Conservation (phyloP, 2,888 invertebrate species). For the Plebejus argus region DNA sequence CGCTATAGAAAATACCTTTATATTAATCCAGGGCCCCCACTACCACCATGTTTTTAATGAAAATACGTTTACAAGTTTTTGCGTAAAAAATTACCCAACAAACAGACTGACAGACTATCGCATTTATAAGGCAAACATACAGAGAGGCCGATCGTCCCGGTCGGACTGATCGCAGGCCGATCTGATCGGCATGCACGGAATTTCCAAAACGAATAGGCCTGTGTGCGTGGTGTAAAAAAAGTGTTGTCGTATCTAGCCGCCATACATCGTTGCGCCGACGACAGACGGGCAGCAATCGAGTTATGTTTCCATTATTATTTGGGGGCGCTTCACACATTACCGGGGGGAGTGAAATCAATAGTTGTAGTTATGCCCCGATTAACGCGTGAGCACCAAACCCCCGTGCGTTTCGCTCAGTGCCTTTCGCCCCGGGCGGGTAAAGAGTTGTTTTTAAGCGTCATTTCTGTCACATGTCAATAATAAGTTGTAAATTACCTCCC, state of each 20-base stretch:
- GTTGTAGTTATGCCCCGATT: slow-evolving; percentile 43
- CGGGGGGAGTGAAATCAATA: slow-evolving; percentile 56
- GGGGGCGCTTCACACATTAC: slow-evolving; percentile 64
- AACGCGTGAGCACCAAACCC: neutral
- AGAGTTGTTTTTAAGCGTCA: neutral
- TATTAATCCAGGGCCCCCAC: too few relatives aligned
- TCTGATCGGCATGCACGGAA: too few relatives aligned
- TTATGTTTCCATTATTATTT: slow-evolving; percentile 76
- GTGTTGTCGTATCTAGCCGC: slow-evolving; percentile 38
- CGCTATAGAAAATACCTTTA: too few relatives aligned
- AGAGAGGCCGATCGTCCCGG: too few relatives aligned
- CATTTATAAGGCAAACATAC: too few relatives aligned
- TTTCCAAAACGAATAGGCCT: too few relatives aligned
- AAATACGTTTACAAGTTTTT: too few relatives aligned
- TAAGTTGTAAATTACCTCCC: neutral
- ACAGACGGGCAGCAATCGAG: slow-evolving; percentile 73
- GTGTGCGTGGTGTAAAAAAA: too few relatives aligned
- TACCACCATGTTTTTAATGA: too few relatives aligned
- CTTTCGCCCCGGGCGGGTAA: neutral
- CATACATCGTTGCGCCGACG: slow-evolving; percentile 51
- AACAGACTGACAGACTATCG: too few relatives aligned
- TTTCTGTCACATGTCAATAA: neutral
- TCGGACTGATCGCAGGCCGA: too few relatives aligned
- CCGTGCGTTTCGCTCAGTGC: neutral
- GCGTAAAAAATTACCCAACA: too few relatives aligned